Percentiles rank a stretch among this genome's conserved stretches.
Conservation (phyloP, 2,888 invertebrate species). For the Synergus umbraculus region DNA sequence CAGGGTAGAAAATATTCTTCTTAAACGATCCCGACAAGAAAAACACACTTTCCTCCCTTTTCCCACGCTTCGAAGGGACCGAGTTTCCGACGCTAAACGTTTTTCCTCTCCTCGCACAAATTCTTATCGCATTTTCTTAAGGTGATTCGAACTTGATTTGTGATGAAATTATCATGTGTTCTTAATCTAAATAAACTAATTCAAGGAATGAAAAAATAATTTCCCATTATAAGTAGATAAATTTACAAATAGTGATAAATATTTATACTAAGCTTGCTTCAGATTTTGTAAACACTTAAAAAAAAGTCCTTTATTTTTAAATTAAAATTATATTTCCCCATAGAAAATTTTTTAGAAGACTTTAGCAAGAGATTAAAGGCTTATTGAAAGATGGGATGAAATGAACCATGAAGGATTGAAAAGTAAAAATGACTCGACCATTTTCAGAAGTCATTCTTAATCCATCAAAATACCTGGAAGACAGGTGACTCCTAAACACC, state of each 20-base stretch:
- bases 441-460: slow-evolving; percentile 14
- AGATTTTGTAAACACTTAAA: not conserved
- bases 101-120: not conserved
- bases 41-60: slow-evolving; percentile 11
- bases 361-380: not conserved
- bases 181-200: not conserved
- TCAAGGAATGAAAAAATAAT: not conserved
- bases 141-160: not conserved
- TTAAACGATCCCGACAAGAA: not conserved
- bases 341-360: not conserved
- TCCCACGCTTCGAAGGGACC: slow-evolving; percentile 30
- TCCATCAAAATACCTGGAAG: slow-evolving; percentile 5
- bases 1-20: not conserved
- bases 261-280: too few species aligned
- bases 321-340: not conserved
- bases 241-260: too few species aligned
- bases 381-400: not conserved
- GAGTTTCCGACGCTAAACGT: slow-evolving; percentile 13
- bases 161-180: not conserved
- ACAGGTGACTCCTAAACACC: not conserved
- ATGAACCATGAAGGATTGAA: not conserved
- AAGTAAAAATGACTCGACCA: not conserved
- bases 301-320: not conserved
- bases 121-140: not conserved
- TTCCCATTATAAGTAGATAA: not conserved